phyloP scores from a whole-genome alignment of 1,140 invertebrate genomes.

The Apis laboriosa region DNA sequence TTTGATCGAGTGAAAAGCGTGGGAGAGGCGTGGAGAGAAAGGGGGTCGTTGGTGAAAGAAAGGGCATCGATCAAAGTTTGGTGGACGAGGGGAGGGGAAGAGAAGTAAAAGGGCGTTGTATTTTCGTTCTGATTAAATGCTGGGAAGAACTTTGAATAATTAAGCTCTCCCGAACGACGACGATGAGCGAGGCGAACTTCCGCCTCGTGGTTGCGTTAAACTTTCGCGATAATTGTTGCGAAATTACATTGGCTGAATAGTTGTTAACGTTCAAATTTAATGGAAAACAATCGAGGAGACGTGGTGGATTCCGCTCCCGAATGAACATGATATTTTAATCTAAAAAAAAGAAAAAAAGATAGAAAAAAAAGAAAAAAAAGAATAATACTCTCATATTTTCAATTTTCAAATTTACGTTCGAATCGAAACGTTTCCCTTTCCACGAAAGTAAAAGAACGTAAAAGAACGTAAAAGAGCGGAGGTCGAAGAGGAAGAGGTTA shows the following conservation, averaged over 20 bases:
- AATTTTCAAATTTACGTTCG: no score
- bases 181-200: conserved; percentile 6
- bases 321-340: no score
- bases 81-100: neutral
- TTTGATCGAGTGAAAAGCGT: conserved; percentile 34
- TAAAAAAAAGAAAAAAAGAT: no score
- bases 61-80: conserved; percentile 4
- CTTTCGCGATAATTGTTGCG: conserved; percentile 22
- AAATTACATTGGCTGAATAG: conserved; percentile 28
- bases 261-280: conserved; percentile 15
- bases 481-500: no score
- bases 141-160: conserved; percentile 31
- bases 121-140: conserved; percentile 34
- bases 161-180: conserved; percentile 19
- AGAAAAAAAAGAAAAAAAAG: no score
- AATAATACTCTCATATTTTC: no score
- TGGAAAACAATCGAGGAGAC: neutral
- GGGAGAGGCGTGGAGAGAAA: neutral
- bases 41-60: neutral
- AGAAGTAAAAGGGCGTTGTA: neutral
- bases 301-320: no score
- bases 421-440: no score
- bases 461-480: no score
- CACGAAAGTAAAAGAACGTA: no score
- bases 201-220: conserved; percentile 12